Evolutionary conservation across 2,888 invertebrate species (phyloP).

Genomic region (Seira ritae): DNA sequence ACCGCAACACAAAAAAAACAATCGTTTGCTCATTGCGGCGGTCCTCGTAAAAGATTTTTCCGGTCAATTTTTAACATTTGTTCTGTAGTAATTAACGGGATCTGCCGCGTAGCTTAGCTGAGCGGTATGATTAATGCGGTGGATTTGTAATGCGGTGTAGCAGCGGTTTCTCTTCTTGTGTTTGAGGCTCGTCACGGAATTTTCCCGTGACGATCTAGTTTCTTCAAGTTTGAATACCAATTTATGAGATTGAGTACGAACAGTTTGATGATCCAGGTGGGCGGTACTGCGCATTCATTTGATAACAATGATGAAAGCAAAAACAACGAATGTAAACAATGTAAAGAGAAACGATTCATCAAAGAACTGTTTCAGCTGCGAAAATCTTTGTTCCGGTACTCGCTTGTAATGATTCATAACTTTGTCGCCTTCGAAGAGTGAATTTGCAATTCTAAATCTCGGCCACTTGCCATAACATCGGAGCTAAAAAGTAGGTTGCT

Average conservation of each 20-base stretch:
- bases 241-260: neutral
- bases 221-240: conserved; percentile 11
- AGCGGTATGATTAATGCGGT: neutral
- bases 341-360: too few relatives aligned
- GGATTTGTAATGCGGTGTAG: conserved; percentile 5
- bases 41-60: conserved; percentile 52
- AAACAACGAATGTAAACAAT: conserved; percentile 4
- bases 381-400: too few relatives aligned
- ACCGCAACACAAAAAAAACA: conserved; percentile 33
- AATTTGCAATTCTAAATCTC: too few relatives aligned
- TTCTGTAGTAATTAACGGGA: conserved; percentile 58
- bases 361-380: too few relatives aligned
- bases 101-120: conserved; percentile 29
- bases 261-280: conserved; percentile 39
- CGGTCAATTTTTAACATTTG: conserved; percentile 55
- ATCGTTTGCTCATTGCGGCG: neutral
- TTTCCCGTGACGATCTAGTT: conserved; percentile 46
- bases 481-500: too few relatives aligned
- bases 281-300: conserved; percentile 20
- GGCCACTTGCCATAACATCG: too few relatives aligned
- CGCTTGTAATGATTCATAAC: too few relatives aligned
- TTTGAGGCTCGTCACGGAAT: conserved; percentile 38
- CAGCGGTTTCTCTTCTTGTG: conserved; percentile 17
- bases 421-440: too few relatives aligned
- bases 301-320: neutral